Evolutionary conservation across 2,797 vertebrate species (phyloP), one percentile per base, ranked within the genome.

Genomic region (Cheirogaleus major): DNA sequence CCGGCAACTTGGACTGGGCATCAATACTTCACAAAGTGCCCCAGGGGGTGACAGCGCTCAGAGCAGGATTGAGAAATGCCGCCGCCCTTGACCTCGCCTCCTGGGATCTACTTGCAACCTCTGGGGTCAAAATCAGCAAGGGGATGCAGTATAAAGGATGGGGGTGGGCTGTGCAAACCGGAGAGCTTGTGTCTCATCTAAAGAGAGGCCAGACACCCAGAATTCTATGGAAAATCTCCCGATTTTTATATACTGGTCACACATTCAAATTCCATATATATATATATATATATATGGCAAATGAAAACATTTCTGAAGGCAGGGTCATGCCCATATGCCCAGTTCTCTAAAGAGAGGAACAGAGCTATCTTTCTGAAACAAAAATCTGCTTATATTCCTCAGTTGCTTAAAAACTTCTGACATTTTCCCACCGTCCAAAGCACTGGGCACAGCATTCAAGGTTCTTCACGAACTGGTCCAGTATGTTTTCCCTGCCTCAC

Each of bases 181-280:
- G 38, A 17, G 23, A 50, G 22, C 3, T 0, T 1, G 4, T 2
- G 4, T 41, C 41, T 63, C 35, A 1, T 32, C 22, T 10, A 85
- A 55, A 32, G 43, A 73, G 76, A 67, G 84, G 43, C 38, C 41
- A 61, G 45, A 65, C 48, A 57, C 65, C 20, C 38, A 67, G 18
- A 69, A 43, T 55, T 52, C 41, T 52, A 2, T 6, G 35, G 15
- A 48, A 32, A 69, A 50, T 63, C 81, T 63, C 59, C 35, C 32
- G 6, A n/a, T 85, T 73, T 81, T 70, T n/a, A 75, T 80, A 45
- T 63, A 38, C 8, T 45, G 22, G 25, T 35, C 92, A 45, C 35
- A 78, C 48, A 91, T 84, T 84, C 70, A 76, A 81, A 91, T 67
- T 30, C 15, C 38, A 38, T 38, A 38, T 38, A 38, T 38, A 38